phyloP scores from a whole-genome alignment of 2,797 vertebrate species.

The Loris lydekkerianus region DNA sequence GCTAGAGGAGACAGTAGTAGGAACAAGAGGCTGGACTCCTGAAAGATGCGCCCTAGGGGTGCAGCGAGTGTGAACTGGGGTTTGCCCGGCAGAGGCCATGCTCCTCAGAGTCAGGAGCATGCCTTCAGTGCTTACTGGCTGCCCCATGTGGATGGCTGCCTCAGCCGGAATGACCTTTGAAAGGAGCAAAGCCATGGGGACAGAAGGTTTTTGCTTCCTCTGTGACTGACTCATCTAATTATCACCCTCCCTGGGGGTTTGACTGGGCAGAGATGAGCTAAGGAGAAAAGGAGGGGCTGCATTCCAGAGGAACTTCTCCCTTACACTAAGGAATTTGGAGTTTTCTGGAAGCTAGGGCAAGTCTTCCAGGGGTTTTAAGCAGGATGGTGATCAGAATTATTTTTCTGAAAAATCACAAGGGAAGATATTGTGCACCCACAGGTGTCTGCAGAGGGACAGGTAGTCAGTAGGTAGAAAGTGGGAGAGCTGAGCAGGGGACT shows the following conservation, averaged over 20 bases:
- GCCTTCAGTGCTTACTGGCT: neutral
- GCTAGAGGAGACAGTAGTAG: neutral
- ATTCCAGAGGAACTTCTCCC: neutral
- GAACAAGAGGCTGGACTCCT: neutral
- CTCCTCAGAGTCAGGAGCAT: too few relatives aligned
- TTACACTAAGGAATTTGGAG: neutral
- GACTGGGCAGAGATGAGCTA: neutral
- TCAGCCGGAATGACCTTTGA: neutral
- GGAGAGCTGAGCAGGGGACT: neutral
- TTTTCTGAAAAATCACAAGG: neutral
- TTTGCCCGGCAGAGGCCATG: accelerated
- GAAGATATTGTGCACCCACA: neutral
- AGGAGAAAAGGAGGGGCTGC: neutral
- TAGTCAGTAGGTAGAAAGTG: neutral
- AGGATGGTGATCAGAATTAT: neutral
- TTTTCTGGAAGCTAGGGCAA: slow-evolving; percentile 33
- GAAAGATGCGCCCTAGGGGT: neutral
- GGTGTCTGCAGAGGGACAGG: neutral
- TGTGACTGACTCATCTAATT: neutral
- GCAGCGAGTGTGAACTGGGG: too few relatives aligned
- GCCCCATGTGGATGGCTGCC: neutral
- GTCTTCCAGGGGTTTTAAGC: neutral
- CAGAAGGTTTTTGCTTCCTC: neutral
- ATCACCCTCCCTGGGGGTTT: neutral
- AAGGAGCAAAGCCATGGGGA: neutral